Evolutionary conservation across 2,888 invertebrate species (phyloP).

Genomic region (Nephrotoma guestfalica): DNA sequence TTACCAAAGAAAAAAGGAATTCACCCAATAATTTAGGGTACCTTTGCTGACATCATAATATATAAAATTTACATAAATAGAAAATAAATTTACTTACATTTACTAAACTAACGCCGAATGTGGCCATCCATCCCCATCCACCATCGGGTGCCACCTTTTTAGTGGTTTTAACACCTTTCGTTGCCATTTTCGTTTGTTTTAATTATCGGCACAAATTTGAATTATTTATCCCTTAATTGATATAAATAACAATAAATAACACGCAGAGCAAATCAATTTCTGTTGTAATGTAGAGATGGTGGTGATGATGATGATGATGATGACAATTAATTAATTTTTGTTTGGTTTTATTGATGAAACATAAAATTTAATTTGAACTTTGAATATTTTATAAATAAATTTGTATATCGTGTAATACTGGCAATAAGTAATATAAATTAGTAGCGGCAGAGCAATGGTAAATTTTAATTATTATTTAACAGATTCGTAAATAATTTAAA

Average conservation of each 20-base stretch:
- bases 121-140: constrained; percentile 82
- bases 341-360: background rate
- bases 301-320: background rate
- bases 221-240: background rate
- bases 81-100: constrained; percentile 47
- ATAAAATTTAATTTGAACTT: background rate
- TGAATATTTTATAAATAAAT: background rate
- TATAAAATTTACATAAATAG: no score
- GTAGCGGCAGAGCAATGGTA: background rate
- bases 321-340: background rate
- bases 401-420: background rate
- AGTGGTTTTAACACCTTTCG: background rate
- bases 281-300: no score
- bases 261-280: background rate
- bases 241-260: background rate
- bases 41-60: no score
- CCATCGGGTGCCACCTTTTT: constrained; percentile 68
- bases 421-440: background rate
- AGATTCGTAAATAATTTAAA: background rate
- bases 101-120: constrained; percentile 66
- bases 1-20: no score
- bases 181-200: background rate
- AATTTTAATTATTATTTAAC: background rate
- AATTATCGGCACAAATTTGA: background rate
- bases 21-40: no score